Conservation (phyloP, 2,888 invertebrate species). For the Pollenia amentaria region DNA sequence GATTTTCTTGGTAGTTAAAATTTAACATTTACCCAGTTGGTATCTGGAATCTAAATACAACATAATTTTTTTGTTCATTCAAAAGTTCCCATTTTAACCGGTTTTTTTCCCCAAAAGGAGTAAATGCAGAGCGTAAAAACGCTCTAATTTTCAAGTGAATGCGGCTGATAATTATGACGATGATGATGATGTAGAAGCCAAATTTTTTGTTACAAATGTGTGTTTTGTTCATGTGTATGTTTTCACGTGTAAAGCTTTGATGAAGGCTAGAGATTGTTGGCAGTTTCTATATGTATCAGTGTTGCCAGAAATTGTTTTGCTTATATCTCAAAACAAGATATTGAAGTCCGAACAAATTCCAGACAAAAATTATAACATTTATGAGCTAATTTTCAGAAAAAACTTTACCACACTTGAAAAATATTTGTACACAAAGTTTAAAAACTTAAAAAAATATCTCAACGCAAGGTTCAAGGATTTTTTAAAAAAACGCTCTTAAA, state of each 20-base stretch:
- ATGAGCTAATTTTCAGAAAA: no score
- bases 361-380: no score
- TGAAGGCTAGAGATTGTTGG: constrained; percentile 18
- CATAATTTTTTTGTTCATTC: not conserved
- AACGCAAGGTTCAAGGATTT: no score
- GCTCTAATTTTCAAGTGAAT: constrained; percentile 35
- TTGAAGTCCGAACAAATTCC: no score
- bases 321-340: no score
- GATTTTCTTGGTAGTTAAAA: constrained; percentile 32
- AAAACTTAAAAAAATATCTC: no score
- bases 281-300: no score
- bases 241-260: constrained; percentile 49
- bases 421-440: no score
- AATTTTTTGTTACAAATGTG: constrained; percentile 15
- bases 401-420: no score
- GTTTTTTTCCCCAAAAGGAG: constrained; percentile 48
- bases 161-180: not conserved
- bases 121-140: constrained; percentile 5
- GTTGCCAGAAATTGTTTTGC: no score
- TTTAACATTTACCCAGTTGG: constrained; percentile 11
- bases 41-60: not conserved
- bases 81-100: constrained; percentile 28
- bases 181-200: not conserved
- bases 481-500: no score
- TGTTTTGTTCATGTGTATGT: constrained; percentile 41